phyloP scores from a whole-genome alignment of 1,140 invertebrate genomes.

The Chrysoperla carnea region DNA sequence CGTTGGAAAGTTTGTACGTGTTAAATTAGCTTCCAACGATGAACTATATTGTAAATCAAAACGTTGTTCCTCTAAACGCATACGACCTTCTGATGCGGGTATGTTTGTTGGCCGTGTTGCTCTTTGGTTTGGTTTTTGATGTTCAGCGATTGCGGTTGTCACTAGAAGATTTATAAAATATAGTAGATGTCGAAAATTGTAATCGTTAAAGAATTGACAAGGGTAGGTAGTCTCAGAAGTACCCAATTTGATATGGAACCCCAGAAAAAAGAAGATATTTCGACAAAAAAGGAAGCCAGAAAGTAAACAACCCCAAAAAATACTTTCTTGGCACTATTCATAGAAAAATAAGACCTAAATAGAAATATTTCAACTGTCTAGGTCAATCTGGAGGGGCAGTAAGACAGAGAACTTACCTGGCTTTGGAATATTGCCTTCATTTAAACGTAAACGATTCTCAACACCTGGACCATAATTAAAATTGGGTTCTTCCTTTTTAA shows the following conservation, averaged over 20 bases:
- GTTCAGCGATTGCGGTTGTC: constrained; percentile 10
- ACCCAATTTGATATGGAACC: too few relatives aligned
- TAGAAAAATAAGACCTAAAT: too few relatives aligned
- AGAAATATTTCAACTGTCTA: not conserved
- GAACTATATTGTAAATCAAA: constrained; percentile 28
- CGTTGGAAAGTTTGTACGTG: constrained; percentile 10
- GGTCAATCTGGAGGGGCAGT: too few relatives aligned
- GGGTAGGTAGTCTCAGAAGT: too few relatives aligned
- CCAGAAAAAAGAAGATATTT: too few relatives aligned
- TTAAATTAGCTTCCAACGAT: constrained; percentile 39
- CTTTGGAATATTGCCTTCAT: constrained; percentile 21
- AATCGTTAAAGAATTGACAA: not conserved
- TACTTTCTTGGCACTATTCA: too few relatives aligned
- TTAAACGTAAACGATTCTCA: constrained; percentile 35
- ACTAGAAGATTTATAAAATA: too few relatives aligned
- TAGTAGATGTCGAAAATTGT: constrained; percentile 16
- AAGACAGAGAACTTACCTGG: not conserved
- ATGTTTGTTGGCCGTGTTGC: constrained; percentile 22
- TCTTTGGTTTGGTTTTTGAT: constrained; percentile 18
- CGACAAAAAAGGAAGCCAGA: too few relatives aligned
- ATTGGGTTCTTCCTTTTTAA: constrained; percentile 6
- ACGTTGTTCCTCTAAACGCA: constrained; percentile 27
- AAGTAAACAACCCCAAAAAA: too few relatives aligned
- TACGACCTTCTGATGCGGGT: constrained; percentile 29
- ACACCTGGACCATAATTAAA: constrained; percentile 27